A percentile compares a stretch with the other conserved stretches of the same genome.
phyloP scores from a whole-genome alignment of 2,113 vertebrate genomes.

The Mirounga angustirostris region DNA sequence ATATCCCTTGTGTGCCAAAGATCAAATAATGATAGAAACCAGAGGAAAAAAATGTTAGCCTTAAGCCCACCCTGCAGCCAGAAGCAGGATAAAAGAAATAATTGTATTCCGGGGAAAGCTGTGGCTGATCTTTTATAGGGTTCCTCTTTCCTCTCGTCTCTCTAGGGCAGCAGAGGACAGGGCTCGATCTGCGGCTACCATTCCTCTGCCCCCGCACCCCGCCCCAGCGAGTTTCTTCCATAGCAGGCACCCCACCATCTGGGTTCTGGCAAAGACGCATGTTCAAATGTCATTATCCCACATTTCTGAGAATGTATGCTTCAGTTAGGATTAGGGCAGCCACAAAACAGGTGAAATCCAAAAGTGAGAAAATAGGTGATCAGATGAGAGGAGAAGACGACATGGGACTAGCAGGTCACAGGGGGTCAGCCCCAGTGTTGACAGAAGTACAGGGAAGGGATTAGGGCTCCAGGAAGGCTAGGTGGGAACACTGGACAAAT shows the following conservation, averaged over 20 bases:
- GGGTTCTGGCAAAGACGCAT: not conserved
- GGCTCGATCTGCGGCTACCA: not conserved
- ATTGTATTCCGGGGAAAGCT: not conserved
- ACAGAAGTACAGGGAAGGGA: not conserved
- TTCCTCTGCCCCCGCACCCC: not conserved
- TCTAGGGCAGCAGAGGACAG: not conserved
- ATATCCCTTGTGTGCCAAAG: not conserved
- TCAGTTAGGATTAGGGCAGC: not conserved
- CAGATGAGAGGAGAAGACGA: not conserved
- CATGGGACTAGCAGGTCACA: not conserved
- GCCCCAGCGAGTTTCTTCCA: not conserved
- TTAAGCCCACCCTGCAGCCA: not conserved
- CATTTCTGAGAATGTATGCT: not conserved
- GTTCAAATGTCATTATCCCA: not conserved
- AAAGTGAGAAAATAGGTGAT: not conserved
- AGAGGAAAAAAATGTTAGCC: not conserved
- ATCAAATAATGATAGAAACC: not conserved
- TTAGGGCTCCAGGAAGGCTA: not conserved
- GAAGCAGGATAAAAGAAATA: not conserved
- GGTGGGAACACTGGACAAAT: not conserved
- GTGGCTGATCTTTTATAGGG: rapidly evolving
- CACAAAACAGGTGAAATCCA: not conserved
- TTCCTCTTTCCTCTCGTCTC: not conserved
- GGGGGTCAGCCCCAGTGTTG: not conserved
- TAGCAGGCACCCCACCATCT: not conserved